Evolutionary conservation across 2,888 invertebrate genomes (phyloP), one percentile per base, ranked within the genome.

Genomic region (Eupelmus urozonus): DNA sequence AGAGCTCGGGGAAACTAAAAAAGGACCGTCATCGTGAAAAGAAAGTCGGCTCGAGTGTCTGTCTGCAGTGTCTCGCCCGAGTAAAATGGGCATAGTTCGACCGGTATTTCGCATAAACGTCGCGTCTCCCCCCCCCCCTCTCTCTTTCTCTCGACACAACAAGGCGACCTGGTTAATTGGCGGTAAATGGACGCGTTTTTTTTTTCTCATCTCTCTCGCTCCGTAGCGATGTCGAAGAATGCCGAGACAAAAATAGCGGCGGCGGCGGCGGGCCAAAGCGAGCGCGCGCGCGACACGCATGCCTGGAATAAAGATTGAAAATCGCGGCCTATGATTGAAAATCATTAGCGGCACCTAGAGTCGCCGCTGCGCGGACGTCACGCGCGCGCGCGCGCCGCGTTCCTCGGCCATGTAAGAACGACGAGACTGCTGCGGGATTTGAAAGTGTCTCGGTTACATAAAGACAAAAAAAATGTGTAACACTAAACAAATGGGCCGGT

Each of bases 131-230:
- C 9, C 34, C 9, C 34, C 9, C 34, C 9, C 34, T 34, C 34
- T 34, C 34, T 49, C 49, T 49, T 16, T 49, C 16, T 49, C 16
- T 49, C 49, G 2, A n/a, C 5, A 60, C 63, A 75, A 79, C 75
- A 81, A 81, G 79, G 80, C 77, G 77, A 79, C 74, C 79, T 66
- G 77, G 76, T 81, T 81, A 80, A 79, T 81, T 81, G 81, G 77
- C 77, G 79, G 79, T 79, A 80, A 81, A 77, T 80, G 72, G 79
- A 67, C 70, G 65, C 72, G 67, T 76, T 79, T 74, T 69, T 72
- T 62, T 53, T n/a, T 53, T 27, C 45, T 45, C 59, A 45, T 60
- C 53, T 65, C 51, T 45, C 45, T 55, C n/a, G 18, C 45, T 45
- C 9, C 63, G n/a, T n/a, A n/a, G n/a, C n/a, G n/a, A n/a, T n/a